A percentile compares a stretch with the other conserved stretches of the same genome.
Conservation (phyloP, 2,888 invertebrate species). For the Dysmachus trigonus region DNA sequence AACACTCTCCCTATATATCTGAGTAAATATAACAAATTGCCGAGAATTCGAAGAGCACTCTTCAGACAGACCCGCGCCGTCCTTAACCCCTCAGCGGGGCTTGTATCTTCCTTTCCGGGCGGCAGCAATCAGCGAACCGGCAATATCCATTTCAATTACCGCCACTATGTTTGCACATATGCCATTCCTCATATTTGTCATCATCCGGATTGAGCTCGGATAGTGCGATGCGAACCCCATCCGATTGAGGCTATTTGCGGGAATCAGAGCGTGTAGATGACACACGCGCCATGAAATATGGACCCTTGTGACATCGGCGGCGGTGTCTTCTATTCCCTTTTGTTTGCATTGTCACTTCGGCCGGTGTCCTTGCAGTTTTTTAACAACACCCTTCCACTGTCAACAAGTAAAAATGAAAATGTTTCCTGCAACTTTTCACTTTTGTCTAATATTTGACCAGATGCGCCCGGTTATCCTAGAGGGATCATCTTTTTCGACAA, state of each 20-base stretch:
- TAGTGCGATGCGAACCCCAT: slow-evolving; percentile 6
- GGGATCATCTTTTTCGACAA: neutral
- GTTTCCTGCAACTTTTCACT: slow-evolving; percentile 29
- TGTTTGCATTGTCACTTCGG: slow-evolving; percentile 39
- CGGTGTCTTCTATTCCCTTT: neutral
- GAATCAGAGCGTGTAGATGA: slow-evolving; percentile 3
- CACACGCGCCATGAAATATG: neutral
- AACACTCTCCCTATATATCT: neutral
- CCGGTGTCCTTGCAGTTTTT: slow-evolving; percentile 3
- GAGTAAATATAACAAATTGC: neutral
- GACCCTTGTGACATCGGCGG: slow-evolving; percentile 11
- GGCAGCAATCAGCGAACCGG: slow-evolving; percentile 1
- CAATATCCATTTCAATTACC: slow-evolving; percentile 60
- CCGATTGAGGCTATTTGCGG: slow-evolving; percentile 20
- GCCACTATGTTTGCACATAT: slow-evolving; percentile 64
- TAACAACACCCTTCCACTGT: neutral
- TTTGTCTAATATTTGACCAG: slow-evolving; percentile 30
- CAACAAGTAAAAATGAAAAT: slow-evolving; percentile 42
- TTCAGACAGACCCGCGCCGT: neutral
- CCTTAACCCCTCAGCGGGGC: neutral
- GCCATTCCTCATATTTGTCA: slow-evolving; percentile 64
- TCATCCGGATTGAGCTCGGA: slow-evolving; percentile 52
- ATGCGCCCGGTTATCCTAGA: neutral
- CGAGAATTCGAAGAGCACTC: neutral
- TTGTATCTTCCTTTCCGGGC: neutral